Evolutionary conservation across 2,113 vertebrate species (phyloP).

Genomic region (Tragulus kanchil): DNA sequence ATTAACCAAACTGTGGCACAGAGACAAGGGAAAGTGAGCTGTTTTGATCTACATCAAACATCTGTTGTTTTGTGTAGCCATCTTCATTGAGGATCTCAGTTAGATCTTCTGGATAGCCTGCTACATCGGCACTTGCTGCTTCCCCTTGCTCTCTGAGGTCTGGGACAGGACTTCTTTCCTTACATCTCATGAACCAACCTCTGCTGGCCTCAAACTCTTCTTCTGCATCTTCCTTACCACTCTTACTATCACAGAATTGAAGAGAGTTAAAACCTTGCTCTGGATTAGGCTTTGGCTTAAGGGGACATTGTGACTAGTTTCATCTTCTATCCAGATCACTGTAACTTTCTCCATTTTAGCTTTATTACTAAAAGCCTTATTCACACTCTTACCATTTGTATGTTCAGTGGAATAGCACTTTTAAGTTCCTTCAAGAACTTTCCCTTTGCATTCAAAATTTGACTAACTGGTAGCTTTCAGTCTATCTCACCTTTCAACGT

Average conservation of each 20-base stretch:
- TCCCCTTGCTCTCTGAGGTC: background rate
- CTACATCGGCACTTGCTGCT: background rate
- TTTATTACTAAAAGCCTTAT: background rate
- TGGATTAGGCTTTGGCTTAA: background rate
- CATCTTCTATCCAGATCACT: background rate
- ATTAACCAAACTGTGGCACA: background rate
- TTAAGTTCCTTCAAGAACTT: background rate
- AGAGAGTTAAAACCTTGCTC: background rate
- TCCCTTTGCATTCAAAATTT: background rate
- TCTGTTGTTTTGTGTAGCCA: no score
- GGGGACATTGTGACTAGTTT: background rate
- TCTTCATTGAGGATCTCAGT: no score
- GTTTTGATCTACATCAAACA: background rate
- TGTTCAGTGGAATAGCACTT: background rate
- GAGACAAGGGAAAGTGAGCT: background rate
- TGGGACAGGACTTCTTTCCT: background rate
- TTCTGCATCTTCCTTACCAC: background rate
- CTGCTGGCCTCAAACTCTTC: background rate
- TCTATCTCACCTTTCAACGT: background rate
- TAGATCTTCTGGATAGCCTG: no score
- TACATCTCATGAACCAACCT: background rate
- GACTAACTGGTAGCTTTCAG: background rate
- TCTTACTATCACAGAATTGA: background rate
- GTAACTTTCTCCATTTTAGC: background rate
- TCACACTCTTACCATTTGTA: background rate